These are phyloP conservation scores for Zaprionus nigranus DNA, from an alignment of 1,140 invertebrate species.

Conservation along the genomic window DNA sequence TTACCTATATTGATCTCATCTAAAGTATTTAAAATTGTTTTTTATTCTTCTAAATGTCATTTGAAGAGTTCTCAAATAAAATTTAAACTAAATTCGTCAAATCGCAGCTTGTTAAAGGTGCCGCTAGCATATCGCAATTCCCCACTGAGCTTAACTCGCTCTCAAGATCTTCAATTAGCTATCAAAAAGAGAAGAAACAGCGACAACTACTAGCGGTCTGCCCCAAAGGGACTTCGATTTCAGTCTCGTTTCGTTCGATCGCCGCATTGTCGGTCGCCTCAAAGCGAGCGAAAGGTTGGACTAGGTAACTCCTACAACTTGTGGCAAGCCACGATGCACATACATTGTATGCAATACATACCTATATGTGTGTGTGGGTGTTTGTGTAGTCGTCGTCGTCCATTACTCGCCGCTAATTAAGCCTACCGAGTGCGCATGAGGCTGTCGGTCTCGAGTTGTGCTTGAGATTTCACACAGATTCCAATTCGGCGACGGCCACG, in stretches of 20 bases:
- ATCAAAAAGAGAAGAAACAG: conserved; percentile 38
- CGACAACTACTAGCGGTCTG: conserved; percentile 14
- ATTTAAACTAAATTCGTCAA: no score
- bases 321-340: conserved; percentile 32
- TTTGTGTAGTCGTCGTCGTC: conserved; percentile 3
- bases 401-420: conserved; percentile 80
- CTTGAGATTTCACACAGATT: conserved; percentile 79
- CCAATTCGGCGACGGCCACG: conserved; percentile 55
- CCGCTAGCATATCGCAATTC: background rate
- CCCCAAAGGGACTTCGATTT: conserved; percentile 46
- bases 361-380: background rate
- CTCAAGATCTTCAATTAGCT: conserved; percentile 74
- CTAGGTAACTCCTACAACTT: conserved; percentile 68
- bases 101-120: no score
- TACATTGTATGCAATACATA: background rate
- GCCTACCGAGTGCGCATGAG: conserved; percentile 74
- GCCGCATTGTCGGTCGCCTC: conserved; percentile 39
- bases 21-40: no score
- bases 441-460: conserved; percentile 22
- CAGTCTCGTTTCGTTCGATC: conserved; percentile 53
- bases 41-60: no score
- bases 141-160: conserved; percentile 62
- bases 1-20: no score
- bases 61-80: no score
- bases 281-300: conserved; percentile 25